These are phyloP conservation scores for Hippoglossus stenolepis DNA, from an alignment of 2,113 vertebrate genomes.

Conservation along the genomic window DNA sequence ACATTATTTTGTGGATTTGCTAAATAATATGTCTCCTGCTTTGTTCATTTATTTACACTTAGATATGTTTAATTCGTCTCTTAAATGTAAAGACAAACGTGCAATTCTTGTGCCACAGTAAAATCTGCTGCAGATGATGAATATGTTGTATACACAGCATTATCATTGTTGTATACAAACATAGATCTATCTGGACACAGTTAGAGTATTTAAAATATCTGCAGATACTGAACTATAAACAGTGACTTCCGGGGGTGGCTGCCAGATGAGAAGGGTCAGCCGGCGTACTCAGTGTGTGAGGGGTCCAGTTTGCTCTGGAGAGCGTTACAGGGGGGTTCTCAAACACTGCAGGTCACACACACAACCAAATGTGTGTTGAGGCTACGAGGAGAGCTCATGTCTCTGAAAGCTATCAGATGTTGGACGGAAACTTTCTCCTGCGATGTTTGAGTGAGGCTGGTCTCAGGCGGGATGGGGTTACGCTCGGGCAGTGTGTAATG, in stretches of 20 bases:
- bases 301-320: slow-evolving; percentile 34
- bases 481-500: slow-evolving; percentile 67
- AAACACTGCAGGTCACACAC: slow-evolving; percentile 22
- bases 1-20: too few relatives aligned
- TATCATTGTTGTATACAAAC: background rate
- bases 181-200: background rate
- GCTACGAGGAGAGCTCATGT: slow-evolving; percentile 6
- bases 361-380: too few relatives aligned
- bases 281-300: background rate
- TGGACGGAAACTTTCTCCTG: slow-evolving; percentile 65
- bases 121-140: background rate
- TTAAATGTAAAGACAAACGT: too few relatives aligned
- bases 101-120: background rate
- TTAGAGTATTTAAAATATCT: background rate
- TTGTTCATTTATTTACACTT: too few relatives aligned
- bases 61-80: too few relatives aligned
- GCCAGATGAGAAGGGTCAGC: too few relatives aligned
- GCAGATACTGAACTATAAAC: slow-evolving; percentile 10
- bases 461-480: slow-evolving; percentile 61
- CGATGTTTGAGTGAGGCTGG: slow-evolving; percentile 42
- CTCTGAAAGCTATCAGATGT: slow-evolving; percentile 45
- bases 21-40: too few relatives aligned
- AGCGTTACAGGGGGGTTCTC: slow-evolving; percentile 22
- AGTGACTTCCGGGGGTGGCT: slow-evolving; percentile 16
- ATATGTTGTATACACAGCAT: background rate